Conservation (phyloP, 2,113 vertebrate genomes). For the Macquaria australasica region DNA sequence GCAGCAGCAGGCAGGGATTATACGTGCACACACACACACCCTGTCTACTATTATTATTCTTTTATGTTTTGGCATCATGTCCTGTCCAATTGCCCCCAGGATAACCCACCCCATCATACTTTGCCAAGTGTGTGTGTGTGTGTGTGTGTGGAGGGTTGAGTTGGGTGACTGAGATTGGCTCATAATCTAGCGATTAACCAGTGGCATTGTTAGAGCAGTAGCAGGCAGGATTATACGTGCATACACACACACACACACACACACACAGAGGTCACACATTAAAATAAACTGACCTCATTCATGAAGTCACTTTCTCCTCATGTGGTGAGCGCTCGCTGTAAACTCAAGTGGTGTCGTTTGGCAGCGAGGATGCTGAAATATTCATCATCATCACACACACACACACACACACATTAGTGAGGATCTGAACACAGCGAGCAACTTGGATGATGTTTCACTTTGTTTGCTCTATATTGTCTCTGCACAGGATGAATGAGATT, state of each 20-base stretch:
- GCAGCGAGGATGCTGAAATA: slow-evolving; percentile 57
- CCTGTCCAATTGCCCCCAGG: neutral
- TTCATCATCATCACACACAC: slow-evolving; percentile 39
- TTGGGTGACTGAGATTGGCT: slow-evolving; percentile 48
- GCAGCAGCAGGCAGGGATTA: slow-evolving; percentile 55
- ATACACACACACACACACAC: slow-evolving; percentile 38
- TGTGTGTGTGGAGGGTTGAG: slow-evolving; percentile 19
- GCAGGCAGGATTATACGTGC: slow-evolving; percentile 41
- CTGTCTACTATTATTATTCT: neutral
- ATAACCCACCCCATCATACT: slow-evolving; percentile 23
- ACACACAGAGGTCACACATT: slow-evolving; percentile 19
- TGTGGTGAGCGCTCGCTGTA: slow-evolving; percentile 2
- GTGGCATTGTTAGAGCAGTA: slow-evolving; percentile 64
- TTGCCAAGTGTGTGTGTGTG: slow-evolving; percentile 14
- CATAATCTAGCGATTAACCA: slow-evolving; percentile 68
- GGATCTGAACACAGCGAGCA: neutral
- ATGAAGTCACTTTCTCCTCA: slow-evolving; percentile 44
- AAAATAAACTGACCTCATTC: slow-evolving; percentile 38
- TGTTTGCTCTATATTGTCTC: neutral
- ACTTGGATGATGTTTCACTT: neutral
- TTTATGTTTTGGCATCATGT: neutral
- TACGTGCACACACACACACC: neutral
- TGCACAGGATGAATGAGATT: neutral
- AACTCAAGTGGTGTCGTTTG: slow-evolving; percentile 40
- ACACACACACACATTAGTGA: slow-evolving; percentile 5